Percentiles rank a stretch among this genome's conserved stretches.
These are phyloP conservation scores for Cottus gobio DNA, from an alignment of 2,113 vertebrate genomes.

Conservation along the genomic window DNA sequence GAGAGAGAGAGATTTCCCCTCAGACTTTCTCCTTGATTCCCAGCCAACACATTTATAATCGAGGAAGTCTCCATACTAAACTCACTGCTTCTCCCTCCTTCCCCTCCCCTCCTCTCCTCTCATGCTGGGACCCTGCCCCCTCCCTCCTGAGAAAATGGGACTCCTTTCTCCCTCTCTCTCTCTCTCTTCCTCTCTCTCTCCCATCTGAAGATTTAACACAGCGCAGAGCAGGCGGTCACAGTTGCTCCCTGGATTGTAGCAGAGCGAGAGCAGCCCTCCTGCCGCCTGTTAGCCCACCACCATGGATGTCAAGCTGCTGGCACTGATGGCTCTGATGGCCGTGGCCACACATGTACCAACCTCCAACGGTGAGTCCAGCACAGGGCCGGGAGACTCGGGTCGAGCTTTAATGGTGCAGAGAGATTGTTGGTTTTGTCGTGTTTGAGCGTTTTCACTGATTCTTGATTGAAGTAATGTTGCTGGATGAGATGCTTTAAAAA, in stretches of 20 bases:
- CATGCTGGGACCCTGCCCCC: constrained; percentile 44
- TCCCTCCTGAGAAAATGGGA: constrained; percentile 70
- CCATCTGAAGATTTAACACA: constrained; percentile 75
- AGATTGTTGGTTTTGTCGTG: not conserved
- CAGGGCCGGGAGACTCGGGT: not conserved
- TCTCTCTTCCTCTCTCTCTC: constrained; percentile 48
- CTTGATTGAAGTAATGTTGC: no score
- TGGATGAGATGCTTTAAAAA: not conserved
- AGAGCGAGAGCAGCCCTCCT: constrained; percentile 58
- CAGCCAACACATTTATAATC: constrained; percentile 76
- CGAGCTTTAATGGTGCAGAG: not conserved
- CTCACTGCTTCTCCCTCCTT: constrained; percentile 29
- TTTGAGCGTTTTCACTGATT: not conserved
- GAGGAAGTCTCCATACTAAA: constrained; percentile 70
- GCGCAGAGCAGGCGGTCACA: constrained; percentile 68
- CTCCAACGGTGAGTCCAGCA: constrained; percentile 72
- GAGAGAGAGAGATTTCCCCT: constrained; percentile 31
- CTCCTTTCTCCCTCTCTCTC: constrained; percentile 50
- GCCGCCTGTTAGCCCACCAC: constrained; percentile 48
- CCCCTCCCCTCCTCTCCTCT: constrained; percentile 55
- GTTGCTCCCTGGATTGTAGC: constrained; percentile 77
- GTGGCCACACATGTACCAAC: constrained; percentile 77
- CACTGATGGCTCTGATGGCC: constrained; percentile 84
- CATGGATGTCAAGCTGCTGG: constrained; percentile 91
- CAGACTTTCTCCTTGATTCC: constrained; percentile 70